Percentiles rank a stretch among this genome's conserved stretches.
Evolutionary conservation across 2,113 vertebrate species (phyloP).

Genomic region (Myotis yumanensis): DNA sequence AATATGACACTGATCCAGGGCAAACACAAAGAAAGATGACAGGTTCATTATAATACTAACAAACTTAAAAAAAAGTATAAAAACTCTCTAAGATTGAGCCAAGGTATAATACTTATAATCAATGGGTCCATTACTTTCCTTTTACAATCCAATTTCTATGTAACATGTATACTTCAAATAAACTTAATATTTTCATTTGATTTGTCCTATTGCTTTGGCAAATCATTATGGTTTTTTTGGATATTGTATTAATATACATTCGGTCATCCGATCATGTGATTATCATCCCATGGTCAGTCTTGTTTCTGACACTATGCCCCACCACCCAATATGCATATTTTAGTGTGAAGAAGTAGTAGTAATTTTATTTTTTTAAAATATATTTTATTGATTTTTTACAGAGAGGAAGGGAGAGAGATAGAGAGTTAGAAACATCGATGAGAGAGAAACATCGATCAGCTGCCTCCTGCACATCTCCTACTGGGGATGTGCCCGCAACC

Average conservation of each 20-base stretch:
- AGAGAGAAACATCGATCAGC: too few relatives aligned
- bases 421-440: too few relatives aligned
- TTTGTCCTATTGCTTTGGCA: not conserved
- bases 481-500: too few relatives aligned
- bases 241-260: not conserved
- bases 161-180: not conserved
- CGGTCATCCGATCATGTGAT: not conserved
- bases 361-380: too few relatives aligned
- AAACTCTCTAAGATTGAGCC: constrained; percentile 11
- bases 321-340: not conserved
- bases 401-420: too few relatives aligned
- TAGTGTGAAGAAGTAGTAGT: not conserved
- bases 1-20: constrained; percentile 51
- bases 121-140: not conserved
- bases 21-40: constrained; percentile 50
- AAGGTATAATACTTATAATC: not conserved
- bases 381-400: too few relatives aligned
- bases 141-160: not conserved
- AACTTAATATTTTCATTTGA: not conserved
- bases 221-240: not conserved
- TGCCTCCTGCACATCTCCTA: too few relatives aligned
- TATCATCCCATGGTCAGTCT: not conserved
- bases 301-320: not conserved
- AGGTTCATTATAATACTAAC: constrained; percentile 55
- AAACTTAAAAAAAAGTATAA: constrained; percentile 33